Conservation (phyloP, 2,113 vertebrate species). For the Varanus komodoensis region DNA sequence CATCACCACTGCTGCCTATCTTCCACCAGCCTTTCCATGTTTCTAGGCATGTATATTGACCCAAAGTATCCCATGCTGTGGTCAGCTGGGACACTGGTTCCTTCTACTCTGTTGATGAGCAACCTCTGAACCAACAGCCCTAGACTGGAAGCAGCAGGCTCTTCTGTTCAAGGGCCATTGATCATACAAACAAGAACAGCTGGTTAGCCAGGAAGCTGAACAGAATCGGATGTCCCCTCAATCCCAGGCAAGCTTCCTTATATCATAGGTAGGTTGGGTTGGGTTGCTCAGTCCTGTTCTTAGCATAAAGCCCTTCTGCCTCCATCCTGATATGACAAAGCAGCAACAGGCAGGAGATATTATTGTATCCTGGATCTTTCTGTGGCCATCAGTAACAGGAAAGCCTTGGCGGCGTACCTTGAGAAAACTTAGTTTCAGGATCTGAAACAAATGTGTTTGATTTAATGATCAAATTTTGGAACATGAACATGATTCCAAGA, state of each 20-base stretch:
- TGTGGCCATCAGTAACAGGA: background rate
- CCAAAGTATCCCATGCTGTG: background rate
- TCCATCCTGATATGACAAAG: background rate
- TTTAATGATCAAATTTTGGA: background rate
- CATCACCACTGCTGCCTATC: no score
- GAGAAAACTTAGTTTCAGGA: background rate
- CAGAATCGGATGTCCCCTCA: background rate
- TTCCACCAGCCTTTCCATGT: background rate
- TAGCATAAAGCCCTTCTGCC: background rate
- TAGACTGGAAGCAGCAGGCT: background rate
- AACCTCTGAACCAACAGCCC: background rate
- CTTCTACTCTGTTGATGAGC: background rate
- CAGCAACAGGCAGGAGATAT: background rate
- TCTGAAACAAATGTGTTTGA: background rate
- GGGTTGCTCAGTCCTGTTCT: background rate
- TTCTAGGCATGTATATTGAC: background rate
- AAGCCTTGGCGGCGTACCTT: background rate
- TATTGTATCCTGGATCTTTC: background rate
- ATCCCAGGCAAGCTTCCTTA: background rate
- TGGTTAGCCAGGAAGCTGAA: background rate
- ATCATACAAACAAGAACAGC: background rate
- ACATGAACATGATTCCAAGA: background rate
- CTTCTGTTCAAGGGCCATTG: background rate
- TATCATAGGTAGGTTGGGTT: background rate
- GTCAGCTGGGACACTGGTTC: background rate